Conservation (phyloP, 2,797 vertebrate species). For the Gadopsis bispinosus region DNA sequence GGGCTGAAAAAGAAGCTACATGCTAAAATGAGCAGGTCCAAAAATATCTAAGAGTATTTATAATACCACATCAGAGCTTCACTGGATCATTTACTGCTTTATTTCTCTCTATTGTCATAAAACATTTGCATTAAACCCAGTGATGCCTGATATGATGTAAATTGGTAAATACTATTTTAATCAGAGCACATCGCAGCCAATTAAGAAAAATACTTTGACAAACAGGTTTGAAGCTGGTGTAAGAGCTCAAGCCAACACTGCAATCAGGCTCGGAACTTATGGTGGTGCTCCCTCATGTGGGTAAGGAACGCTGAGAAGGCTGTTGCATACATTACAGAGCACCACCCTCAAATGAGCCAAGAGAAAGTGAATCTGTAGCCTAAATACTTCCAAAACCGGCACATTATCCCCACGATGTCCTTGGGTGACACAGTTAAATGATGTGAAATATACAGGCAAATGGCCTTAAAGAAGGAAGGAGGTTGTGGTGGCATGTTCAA, state of each 20-base stretch:
- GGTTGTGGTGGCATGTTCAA: conserved; percentile 35
- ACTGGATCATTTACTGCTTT: conserved; percentile 62
- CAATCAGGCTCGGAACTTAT: conserved; percentile 70
- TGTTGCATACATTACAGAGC: conserved; percentile 44
- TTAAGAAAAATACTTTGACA: conserved; percentile 81
- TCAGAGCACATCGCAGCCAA: conserved; percentile 77
- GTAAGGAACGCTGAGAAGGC: conserved; percentile 47
- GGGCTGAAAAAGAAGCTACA: conserved; percentile 54
- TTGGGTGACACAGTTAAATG: conserved; percentile 56
- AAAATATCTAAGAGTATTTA: conserved; percentile 50
- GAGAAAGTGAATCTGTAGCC: conserved; percentile 42
- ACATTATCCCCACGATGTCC: conserved; percentile 24
- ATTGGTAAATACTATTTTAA: conserved; percentile 82
- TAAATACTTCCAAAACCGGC: conserved; percentile 36
- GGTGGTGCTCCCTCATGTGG: conserved; percentile 67
- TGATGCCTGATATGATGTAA: conserved; percentile 70
- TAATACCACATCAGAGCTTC: conserved; percentile 61
- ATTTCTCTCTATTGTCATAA: conserved; percentile 56
- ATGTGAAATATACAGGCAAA: conserved; percentile 44
- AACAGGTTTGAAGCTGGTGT: conserved; percentile 68
- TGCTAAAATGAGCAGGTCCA: conserved; percentile 53
- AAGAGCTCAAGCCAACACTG: conserved; percentile 65
- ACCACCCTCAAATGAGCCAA: conserved; percentile 51
- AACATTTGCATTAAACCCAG: conserved; percentile 67
- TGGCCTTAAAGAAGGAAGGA: conserved; percentile 24